Percentiles rank a stretch among this genome's conserved stretches.
Evolutionary conservation across 2,113 vertebrate species (phyloP).

Genomic region (Cairina moschata): DNA sequence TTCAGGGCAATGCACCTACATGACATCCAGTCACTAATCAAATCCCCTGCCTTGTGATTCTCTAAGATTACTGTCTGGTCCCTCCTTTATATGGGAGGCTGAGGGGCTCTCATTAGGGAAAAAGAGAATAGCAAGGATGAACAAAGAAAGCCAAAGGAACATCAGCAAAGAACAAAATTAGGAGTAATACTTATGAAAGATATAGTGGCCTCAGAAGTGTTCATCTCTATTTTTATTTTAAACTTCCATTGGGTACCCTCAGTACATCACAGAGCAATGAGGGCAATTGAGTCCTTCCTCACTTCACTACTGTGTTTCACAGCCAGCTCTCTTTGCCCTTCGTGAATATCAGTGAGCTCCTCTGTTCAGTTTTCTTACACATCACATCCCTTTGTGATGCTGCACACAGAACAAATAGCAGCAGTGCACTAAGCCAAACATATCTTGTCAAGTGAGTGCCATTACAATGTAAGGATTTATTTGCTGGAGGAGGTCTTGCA

Average conservation of each 20-base stretch:
- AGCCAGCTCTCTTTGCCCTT: constrained; percentile 29
- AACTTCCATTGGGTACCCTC: not conserved
- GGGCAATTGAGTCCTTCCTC: not conserved
- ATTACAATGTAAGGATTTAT: constrained; percentile 69
- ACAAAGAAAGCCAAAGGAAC: not conserved
- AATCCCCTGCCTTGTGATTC: rapidly evolving
- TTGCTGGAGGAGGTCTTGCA: constrained; percentile 62
- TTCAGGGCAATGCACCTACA: not conserved
- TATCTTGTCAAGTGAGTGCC: constrained; percentile 63
- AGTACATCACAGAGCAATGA: constrained; percentile 29
- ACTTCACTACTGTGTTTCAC: not conserved
- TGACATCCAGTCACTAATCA: not conserved
- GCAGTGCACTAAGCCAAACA: constrained; percentile 69
- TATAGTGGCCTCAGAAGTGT: not conserved
- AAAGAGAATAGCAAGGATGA: not conserved
- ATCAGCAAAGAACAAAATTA: not conserved
- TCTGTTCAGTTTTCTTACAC: constrained; percentile 44
- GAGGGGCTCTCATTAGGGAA: not conserved
- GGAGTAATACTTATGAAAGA: constrained; percentile 6
- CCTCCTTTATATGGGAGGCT: not conserved
- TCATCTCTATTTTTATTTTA: constrained; percentile 29
- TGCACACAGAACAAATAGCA: constrained; percentile 63
- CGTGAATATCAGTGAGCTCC: not conserved
- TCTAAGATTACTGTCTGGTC: not conserved
- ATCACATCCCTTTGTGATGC: not conserved